Base-by-base conservation (phyloP, 2,888 invertebrate species). In the Bellardia bayeri region DNA sequence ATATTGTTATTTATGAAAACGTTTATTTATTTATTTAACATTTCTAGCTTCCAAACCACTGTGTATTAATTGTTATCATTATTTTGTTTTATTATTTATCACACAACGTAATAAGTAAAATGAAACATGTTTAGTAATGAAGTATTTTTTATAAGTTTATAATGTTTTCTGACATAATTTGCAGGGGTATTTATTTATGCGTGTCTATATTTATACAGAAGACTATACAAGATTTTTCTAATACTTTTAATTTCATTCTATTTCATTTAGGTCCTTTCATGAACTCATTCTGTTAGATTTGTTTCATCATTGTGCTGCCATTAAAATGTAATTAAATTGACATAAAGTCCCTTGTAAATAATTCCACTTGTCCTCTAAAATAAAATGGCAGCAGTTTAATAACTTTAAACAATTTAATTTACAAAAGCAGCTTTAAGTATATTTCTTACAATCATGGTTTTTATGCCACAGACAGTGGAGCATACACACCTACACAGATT, bases 391-490 rank as follows among this genome's bases (percentile, higher is more conserved):
- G 74, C 86, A 85, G 75, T 87, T 89, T 89, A 89, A 89, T 89
- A 86, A 87, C 74, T 88, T 85, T 80, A 88, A 89, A 88, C 76
- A 89, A 88, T 89, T 88, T 88, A 88, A 89, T 88, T 89, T 88
- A 83, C 58, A 84, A 89, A 89, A 88, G 88, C 87, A 79, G 78
- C 85, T 88, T 87, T 88, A 37, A 37, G 37, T 37, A 66, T 63
- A 69, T 71, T 66, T 81, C 37, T 9, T 8, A 74, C 40, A 74
- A 66, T 75, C 64, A 23, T 71, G 40, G 64, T 71, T 54, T 61
- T 80, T 51, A 64, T 68, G 51, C 14, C 61, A 37, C 3, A 30
- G 37, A 37, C 42, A 16, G 37, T 37, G 37, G 37, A 8, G 42
- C 23, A 58, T 7, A n/a, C 49, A 79, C 6, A 72, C 33, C 61